Conservation (phyloP, 2,888 invertebrate species). For the Blastobasis lacticolella region DNA sequence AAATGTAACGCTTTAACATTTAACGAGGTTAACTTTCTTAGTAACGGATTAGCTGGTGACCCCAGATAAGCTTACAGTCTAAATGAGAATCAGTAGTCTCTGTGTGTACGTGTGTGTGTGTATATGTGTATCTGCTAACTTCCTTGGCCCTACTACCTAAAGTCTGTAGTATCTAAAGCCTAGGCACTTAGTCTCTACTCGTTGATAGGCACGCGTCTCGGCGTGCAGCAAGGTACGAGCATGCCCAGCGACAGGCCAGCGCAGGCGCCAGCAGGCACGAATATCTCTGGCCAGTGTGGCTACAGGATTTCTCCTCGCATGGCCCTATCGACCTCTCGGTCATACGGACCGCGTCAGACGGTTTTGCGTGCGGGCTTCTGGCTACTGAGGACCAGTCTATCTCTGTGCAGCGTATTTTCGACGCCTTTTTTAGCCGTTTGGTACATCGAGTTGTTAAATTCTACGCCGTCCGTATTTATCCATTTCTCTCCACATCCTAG, state of each 20-base stretch:
- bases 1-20: too few species aligned
- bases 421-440: too few species aligned
- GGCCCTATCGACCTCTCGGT: not conserved
- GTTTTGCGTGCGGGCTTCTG: not conserved
- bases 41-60: too few species aligned
- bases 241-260: conserved; percentile 82
- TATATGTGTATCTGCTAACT: not conserved
- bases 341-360: too few species aligned
- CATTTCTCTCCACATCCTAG: too few species aligned
- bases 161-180: too few species aligned
- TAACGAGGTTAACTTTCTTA: too few species aligned
- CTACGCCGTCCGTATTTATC: too few species aligned
- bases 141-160: not conserved
- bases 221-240: conserved; percentile 86
- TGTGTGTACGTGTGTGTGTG: not conserved
- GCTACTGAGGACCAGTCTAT: not conserved
- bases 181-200: conserved; percentile 89
- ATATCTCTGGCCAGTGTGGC: conserved; percentile 21
- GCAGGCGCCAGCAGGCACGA: conserved; percentile 23
- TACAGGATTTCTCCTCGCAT: conserved; percentile 9
- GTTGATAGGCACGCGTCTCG: conserved; percentile 82
- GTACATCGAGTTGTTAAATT: too few species aligned
- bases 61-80: too few species aligned
- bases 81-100: too few species aligned
- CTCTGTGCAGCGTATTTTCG: too few species aligned